A percentile compares a stretch with the other conserved stretches of the same genome.
These are phyloP conservation scores for Nothoprocta pentlandii DNA, from an alignment of 2,113 vertebrate species.

Conservation along the genomic window DNA sequence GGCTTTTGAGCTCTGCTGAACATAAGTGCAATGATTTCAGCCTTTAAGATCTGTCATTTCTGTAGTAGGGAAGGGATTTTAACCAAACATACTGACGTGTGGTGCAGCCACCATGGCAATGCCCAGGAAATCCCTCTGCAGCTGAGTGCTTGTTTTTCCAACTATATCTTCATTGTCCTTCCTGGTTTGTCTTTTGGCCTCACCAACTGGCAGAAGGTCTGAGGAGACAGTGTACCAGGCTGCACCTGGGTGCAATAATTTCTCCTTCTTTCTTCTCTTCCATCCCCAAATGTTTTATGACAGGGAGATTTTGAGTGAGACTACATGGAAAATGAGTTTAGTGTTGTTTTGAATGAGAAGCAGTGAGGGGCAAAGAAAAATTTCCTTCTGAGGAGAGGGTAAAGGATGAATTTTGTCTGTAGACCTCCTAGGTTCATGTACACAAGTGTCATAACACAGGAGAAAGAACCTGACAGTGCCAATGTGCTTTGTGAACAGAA, in stretches of 20 bases:
- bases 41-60: neutral
- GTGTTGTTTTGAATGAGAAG: neutral
- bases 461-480: neutral
- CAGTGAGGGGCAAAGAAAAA: neutral
- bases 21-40: neutral
- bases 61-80: neutral
- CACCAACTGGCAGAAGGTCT: neutral
- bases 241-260: neutral
- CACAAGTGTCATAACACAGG: neutral
- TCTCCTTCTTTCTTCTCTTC: neutral
- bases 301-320: neutral
- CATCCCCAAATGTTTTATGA: neutral
- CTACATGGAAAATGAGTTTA: neutral
- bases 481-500: neutral
- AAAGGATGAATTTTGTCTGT: neutral
- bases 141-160: neutral
- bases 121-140: neutral
- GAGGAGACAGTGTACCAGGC: neutral
- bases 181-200: neutral
- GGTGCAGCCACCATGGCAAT: neutral
- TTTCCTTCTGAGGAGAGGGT: neutral
- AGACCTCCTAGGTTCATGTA: neutral
- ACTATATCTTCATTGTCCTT: neutral
- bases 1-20: neutral
- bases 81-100: neutral